These are phyloP conservation scores for Syncerus caffer DNA, from an alignment of 2,797 vertebrate genomes.

Conservation along the genomic window DNA sequence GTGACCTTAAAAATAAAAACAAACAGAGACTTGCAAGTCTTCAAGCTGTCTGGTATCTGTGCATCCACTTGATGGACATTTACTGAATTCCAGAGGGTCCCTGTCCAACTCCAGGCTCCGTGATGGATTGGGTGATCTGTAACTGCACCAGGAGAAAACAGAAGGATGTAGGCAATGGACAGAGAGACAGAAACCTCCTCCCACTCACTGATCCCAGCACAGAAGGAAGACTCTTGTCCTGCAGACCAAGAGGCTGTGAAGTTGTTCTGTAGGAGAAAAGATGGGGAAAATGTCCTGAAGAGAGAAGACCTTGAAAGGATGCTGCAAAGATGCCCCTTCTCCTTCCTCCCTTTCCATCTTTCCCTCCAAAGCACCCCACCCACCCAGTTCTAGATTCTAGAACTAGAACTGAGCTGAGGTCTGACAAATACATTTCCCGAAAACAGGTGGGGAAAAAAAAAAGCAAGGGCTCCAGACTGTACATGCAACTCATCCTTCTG, in stretches of 20 bases:
- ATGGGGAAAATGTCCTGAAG: neutral
- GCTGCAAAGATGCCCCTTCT: neutral
- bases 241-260: neutral
- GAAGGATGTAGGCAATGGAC: rapidly evolving
- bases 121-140: rapidly evolving
- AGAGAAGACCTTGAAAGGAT: neutral
- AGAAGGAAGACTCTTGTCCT: neutral
- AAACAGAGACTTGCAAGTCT: neutral
- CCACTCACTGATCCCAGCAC: neutral
- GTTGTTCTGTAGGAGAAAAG: neutral
- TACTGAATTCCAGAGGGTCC: neutral
- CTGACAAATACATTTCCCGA: neutral
- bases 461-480: neutral
- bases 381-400: neutral
- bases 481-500: neutral
- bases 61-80: neutral
- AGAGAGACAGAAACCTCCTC: neutral
- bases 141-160: neutral
- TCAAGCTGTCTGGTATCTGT: neutral
- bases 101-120: neutral
- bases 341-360: neutral
- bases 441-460: neutral
- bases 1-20: slow-evolving; percentile 53
- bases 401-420: too few species aligned
- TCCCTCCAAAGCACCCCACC: neutral